phyloP scores from a whole-genome alignment of 2,888 invertebrate genomes.

The Vannuccia rotundouncinata region DNA sequence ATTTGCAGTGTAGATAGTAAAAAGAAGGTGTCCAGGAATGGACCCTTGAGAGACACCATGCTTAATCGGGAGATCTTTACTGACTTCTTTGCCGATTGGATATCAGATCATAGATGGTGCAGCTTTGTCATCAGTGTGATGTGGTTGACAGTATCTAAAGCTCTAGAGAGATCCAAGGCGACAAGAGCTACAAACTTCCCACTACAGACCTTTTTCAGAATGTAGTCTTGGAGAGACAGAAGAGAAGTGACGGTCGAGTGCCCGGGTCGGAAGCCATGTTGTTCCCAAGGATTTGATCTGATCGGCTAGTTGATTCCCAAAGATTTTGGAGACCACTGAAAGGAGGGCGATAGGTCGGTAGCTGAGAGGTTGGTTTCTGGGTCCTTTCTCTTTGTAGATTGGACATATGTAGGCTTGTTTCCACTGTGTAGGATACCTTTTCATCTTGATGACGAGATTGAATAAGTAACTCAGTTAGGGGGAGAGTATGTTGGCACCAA shows the following conservation, averaged over 20 bases:
- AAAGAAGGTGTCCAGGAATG: not conserved
- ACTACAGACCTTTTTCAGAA: not conserved
- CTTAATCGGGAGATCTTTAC: not conserved
- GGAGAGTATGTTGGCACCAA: not conserved
- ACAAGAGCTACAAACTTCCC: not conserved
- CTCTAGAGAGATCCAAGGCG: not conserved
- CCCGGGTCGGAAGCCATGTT: not conserved
- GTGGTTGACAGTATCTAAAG: not conserved
- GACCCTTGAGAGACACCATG: not conserved
- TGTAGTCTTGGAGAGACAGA: conserved; percentile 9
- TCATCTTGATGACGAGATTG: not conserved
- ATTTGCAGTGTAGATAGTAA: not conserved
- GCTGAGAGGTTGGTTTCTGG: not conserved
- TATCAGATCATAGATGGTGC: not conserved
- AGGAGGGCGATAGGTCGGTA: not conserved
- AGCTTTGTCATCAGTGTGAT: not conserved
- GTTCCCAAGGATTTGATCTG: not conserved
- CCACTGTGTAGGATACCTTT: not conserved
- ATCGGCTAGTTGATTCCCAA: not conserved
- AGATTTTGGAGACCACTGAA: not conserved
- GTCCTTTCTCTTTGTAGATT: not conserved
- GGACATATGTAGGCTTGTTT: not conserved
- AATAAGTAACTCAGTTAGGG: not conserved
- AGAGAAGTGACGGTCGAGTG: not conserved
- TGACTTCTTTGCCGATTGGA: not conserved